Base-by-base conservation (phyloP, 2,888 invertebrate species). In the Lycia hirtaria region DNA sequence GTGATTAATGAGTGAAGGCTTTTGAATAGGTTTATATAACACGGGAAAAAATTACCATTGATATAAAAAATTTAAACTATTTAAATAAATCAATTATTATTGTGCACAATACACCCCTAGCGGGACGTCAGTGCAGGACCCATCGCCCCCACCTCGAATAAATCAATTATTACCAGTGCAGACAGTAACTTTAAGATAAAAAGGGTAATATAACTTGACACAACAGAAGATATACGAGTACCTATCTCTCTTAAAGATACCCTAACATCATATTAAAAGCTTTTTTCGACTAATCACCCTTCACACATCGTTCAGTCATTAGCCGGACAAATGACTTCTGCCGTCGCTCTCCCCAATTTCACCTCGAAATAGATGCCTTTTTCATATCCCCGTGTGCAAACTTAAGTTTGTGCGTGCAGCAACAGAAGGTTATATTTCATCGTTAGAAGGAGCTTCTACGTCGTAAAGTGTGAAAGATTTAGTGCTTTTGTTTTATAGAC, bases 401-500 rank as follows among this genome's bases (percentile, higher is more conserved):
- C 44, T 61, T 67, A 66, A 64, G 55, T 59, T 58, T 62, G 64
- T 60, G 57, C 19, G 24, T 52, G 47, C 55, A 56, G 48, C 37
- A 45, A 60, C 56, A 38, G 40, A 54, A 32, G 54, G 40, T 66
- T 69, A 67, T 73, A 66, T 65, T 60, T 71, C 67, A 69, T 73
- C 61, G 65, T 75, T 72, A 77, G 72, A 65, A 64, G 66, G 63
- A 64, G 51, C 41, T 67, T 67, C 58, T 67, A 59, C 66, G 65
- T 73, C 68, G 65, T 66, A 64, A 64, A 68, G 64, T 67, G 64
- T 60, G 62, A 62, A 67, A 69, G 68, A 75, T 79, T 71, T 74
- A 73, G 68, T 53, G 62, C 50, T 35, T 62, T 53, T 62, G 60
- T 67, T 63, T 55, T 59, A 61, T 51, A 60, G 41, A 62, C 47